Evolutionary conservation across 2,113 vertebrate genomes (phyloP), one percentile per base, ranked within the genome.

Genomic region (Vombatus ursinus): DNA sequence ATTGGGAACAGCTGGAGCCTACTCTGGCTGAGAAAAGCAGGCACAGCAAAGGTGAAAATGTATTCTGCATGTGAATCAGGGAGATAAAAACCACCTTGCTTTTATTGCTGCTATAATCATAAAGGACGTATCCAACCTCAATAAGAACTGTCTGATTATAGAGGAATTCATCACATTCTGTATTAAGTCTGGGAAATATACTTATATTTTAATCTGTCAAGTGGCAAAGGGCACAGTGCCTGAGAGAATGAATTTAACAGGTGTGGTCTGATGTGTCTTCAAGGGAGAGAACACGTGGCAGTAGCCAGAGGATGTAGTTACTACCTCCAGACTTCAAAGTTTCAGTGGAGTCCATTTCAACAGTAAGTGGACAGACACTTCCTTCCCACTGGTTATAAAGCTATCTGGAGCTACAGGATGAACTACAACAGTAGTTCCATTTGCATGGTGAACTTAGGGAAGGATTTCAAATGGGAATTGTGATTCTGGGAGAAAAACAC

Each of bases 201-300:
- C 22, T 8, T 47, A 89, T 48, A 90, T 95, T 47, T 53, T 92
- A 91, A 14, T 47, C 25, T 95, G 57, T 44, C 52, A 52, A 89
- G 51, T 0, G 0, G 24, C 26, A 93, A 54, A 93, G 26, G 50
- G 28, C 47, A 95, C 91, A 24, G n/a, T 53, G 19, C 61, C 52
- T 77, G 51, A 1, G 48, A 92, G 37, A 96, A 96, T 96, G 68
- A 92, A 96, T 51, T 96, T 94, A 54, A 92, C 31, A 3, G 28
- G 23, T 31, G 84, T 94, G 61, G 92, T 84, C 14, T 22, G 5
- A 84, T 90, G 37, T 90, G 26, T 50, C 48, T 90, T 90, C 48
- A 50, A 28, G 49, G 48, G 2, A 50, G 25, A 26, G 25, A 94
- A 96, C 3, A 93, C 51, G 50, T 24, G 94, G 94, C 89, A 47